phyloP scores from a whole-genome alignment of 2,113 vertebrate species.

The Hiodon tergisus region DNA sequence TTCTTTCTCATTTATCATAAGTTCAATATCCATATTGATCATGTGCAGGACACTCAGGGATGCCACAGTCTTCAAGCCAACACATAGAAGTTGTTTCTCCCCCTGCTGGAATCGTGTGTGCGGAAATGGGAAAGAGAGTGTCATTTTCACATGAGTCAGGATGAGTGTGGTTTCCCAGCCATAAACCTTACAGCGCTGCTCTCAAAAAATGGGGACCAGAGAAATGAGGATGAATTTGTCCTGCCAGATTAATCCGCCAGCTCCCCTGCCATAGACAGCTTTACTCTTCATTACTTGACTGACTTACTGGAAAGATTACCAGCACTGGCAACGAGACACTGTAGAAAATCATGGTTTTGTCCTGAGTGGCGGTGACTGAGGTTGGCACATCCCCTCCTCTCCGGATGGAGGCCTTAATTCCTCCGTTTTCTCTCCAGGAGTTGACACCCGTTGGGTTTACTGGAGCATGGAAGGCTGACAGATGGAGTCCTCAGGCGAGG shows the following conservation, averaged over 20 bases:
- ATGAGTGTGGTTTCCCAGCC: too few species aligned
- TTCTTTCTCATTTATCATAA: too few species aligned
- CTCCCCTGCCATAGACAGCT: conserved; percentile 1
- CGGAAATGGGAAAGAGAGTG: too few species aligned
- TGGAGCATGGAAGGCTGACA: conserved; percentile 19
- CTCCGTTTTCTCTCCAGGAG: conserved; percentile 8
- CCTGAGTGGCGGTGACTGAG: not conserved
- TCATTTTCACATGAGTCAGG: too few species aligned
- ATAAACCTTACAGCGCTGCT: not conserved
- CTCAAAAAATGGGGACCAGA: not conserved
- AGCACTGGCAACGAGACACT: conserved; percentile 11
- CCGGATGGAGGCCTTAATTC: not conserved
- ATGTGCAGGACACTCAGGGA: too few species aligned
- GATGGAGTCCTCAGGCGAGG: conserved; percentile 30
- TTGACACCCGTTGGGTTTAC: conserved; percentile 12
- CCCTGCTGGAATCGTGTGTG: too few species aligned
- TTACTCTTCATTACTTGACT: conserved; percentile 26
- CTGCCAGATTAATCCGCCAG: conserved; percentile 11
- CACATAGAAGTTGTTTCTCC: too few species aligned
- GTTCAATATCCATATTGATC: too few species aligned
- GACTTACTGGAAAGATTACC: conserved; percentile 27
- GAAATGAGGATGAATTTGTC: not conserved
- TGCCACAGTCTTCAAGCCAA: too few species aligned
- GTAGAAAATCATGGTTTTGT: not conserved
- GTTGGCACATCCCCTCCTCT: not conserved